phyloP scores from a whole-genome alignment of 2,888 invertebrate genomes.

The Eulithis prunata region DNA sequence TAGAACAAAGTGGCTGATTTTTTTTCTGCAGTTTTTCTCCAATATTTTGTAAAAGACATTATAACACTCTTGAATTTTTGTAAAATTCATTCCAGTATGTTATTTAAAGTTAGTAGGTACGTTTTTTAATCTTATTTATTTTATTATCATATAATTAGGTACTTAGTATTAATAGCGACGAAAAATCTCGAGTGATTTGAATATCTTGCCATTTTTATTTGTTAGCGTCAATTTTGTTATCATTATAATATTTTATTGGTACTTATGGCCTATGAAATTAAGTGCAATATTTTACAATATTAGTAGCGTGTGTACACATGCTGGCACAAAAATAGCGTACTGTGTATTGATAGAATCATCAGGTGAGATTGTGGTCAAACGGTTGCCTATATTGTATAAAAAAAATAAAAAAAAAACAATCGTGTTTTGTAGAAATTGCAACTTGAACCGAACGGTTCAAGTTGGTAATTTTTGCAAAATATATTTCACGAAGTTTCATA shows the following conservation, averaged over 20 bases:
- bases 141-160: conserved; percentile 25
- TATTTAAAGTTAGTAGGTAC: not conserved
- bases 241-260: conserved; percentile 17
- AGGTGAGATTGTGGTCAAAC: no score
- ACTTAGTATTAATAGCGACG: conserved; percentile 15
- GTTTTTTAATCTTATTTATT: conserved; percentile 49
- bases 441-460: not conserved
- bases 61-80: conserved; percentile 26
- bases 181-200: conserved; percentile 37
- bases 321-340: conserved; percentile 52
- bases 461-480: conserved; percentile 2
- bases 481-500: not conserved
- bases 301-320: conserved; percentile 39
- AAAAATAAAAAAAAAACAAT: no score
- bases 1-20: conserved; percentile 1
- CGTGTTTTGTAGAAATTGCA: not conserved
- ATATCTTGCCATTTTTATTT: conserved; percentile 43
- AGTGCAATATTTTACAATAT: conserved; percentile 58
- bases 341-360: conserved; percentile 11
- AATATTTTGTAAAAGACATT: conserved; percentile 14
- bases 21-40: not conserved
- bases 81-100: conserved; percentile 51
- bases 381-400: no score
- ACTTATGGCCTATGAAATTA: conserved; percentile 55
- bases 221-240: conserved; percentile 45